Percentiles rank a stretch among this genome's conserved stretches.
Evolutionary conservation across 2,888 invertebrate genomes (phyloP).

Genomic region (Patella caerulea): DNA sequence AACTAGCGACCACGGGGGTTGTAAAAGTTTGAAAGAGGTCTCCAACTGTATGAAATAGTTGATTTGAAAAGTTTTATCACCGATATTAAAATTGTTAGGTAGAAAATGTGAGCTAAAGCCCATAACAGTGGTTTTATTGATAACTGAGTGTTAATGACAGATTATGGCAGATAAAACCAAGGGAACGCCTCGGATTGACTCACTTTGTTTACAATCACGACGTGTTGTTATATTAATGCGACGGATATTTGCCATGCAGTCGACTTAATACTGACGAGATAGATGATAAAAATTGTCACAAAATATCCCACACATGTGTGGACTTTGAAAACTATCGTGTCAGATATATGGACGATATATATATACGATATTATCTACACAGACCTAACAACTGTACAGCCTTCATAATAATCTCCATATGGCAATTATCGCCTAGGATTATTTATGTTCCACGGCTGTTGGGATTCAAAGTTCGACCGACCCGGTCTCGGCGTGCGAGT

Average conservation of each 20-base stretch:
- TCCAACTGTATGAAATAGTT: too few relatives aligned
- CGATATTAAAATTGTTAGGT: too few relatives aligned
- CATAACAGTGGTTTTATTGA: neutral
- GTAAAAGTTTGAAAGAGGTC: too few relatives aligned
- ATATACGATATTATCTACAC: conserved; percentile 7
- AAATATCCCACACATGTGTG: too few relatives aligned
- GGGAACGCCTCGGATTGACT: conserved; percentile 1
- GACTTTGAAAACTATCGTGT: too few relatives aligned
- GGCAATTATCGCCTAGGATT: conserved; percentile 23
- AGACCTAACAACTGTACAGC: conserved; percentile 22
- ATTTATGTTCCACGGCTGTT: conserved; percentile 24
- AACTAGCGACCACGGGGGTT: too few relatives aligned
- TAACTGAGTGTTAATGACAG: conserved; percentile 1
- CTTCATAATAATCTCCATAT: conserved; percentile 21
- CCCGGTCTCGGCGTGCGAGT: conserved; percentile 12
- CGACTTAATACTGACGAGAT: neutral
- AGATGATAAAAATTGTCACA: neutral
- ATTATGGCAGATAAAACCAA: conserved; percentile 5
- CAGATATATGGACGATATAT: too few relatives aligned
- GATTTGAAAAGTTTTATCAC: too few relatives aligned
- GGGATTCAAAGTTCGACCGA: conserved; percentile 9
- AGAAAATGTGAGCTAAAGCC: neutral
- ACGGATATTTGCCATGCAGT: neutral
- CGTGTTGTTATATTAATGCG: neutral
- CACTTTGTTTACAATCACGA: neutral